A percentile compares a stretch with the other conserved stretches of the same genome.
These are phyloP conservation scores for Leucoraja erinaceus DNA, from an alignment of 2,113 vertebrate genomes.

Conservation along the genomic window DNA sequence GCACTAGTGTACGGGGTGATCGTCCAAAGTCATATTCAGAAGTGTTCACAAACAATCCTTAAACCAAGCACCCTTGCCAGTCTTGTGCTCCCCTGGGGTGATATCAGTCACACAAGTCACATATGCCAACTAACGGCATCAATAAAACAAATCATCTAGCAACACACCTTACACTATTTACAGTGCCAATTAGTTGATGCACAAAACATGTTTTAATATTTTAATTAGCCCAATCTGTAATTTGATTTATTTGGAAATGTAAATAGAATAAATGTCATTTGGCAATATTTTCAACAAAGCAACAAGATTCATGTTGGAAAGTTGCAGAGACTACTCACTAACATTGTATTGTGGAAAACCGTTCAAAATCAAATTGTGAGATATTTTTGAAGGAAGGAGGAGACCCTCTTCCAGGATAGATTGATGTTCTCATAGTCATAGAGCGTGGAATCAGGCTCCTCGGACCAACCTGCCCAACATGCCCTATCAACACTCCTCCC, in stretches of 20 bases:
- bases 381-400: neutral
- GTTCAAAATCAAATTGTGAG: neutral
- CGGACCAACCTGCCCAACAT: no score
- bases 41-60: no score
- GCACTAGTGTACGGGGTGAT: no score
- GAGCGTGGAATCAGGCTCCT: no score
- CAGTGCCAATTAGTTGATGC: neutral
- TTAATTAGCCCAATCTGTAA: neutral
- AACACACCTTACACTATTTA: neutral
- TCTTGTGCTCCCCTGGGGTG: no score
- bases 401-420: neutral
- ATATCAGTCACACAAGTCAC: neutral
- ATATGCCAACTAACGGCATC: neutral
- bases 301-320: neutral
- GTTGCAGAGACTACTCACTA: neutral
- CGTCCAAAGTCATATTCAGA: no score
- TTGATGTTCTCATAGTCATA: neutral
- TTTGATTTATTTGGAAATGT: neutral
- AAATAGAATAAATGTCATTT: neutral
- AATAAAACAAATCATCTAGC: neutral
- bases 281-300: neutral
- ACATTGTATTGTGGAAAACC: neutral
- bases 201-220: neutral
- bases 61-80: no score
- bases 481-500: no score